Conservation (phyloP, 2,113 vertebrate genomes). For the Suncus etruscus region DNA sequence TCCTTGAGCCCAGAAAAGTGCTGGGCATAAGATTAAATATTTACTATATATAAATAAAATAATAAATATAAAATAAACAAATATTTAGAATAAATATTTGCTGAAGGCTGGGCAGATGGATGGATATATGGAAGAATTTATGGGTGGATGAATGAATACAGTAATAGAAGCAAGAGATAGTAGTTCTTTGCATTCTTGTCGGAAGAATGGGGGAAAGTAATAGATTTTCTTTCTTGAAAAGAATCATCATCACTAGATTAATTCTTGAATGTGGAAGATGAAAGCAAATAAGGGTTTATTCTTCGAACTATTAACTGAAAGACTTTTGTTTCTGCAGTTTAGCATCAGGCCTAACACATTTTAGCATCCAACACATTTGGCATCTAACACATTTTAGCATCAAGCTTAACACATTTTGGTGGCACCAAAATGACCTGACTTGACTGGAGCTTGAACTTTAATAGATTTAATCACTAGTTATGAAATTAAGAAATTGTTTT, state of each 20-base stretch:
- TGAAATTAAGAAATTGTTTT: not conserved
- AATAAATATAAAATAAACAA: too few species aligned
- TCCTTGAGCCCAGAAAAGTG: not conserved
- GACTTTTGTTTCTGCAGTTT: not conserved
- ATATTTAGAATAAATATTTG: not conserved
- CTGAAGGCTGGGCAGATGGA: not conserved
- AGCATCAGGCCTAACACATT: not conserved
- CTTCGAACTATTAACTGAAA: not conserved
- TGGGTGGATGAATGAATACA: not conserved
- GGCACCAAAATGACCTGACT: not conserved
- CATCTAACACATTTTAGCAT: not conserved
- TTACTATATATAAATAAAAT: too few species aligned
- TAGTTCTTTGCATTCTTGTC: not conserved
- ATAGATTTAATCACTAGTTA: conserved; percentile 6
- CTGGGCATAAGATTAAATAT: not conserved
- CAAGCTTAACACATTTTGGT: not conserved
- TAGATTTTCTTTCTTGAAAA: not conserved
- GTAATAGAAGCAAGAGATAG: not conserved
- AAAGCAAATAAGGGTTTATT: not conserved
- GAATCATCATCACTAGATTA: not conserved
- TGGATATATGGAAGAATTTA: not conserved
- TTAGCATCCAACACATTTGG: too few species aligned
- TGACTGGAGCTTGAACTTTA: conserved; percentile 7
- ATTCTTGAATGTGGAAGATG: not conserved
- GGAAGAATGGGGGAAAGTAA: not conserved